These are phyloP conservation scores for Solea solea DNA, from an alignment of 2,113 vertebrate species.

Conservation along the genomic window DNA sequence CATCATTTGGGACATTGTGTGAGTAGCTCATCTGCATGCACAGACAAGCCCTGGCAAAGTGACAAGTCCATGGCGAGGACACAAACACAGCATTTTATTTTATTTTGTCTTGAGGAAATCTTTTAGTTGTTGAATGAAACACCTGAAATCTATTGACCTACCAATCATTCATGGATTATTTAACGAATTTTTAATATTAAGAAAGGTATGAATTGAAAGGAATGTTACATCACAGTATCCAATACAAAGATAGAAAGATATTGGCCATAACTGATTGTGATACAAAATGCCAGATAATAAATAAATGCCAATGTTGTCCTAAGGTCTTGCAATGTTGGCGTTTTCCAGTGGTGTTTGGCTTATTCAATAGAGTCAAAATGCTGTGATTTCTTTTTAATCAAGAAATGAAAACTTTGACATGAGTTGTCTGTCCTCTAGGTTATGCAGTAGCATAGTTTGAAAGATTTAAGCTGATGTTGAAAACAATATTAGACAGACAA, in stretches of 20 bases:
- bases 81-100: neutral
- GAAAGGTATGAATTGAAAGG: neutral
- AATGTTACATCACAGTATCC: constrained; percentile 3
- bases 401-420: constrained; percentile 4
- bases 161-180: constrained; percentile 1
- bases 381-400: constrained; percentile 21
- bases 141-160: neutral
- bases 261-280: neutral
- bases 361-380: constrained; percentile 26
- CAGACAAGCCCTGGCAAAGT: neutral
- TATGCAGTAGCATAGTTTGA: constrained; percentile 13
- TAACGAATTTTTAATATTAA: neutral
- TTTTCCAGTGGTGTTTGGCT: constrained; percentile 10
- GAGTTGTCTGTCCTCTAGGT: constrained; percentile 5
- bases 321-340: neutral
- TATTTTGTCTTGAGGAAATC: neutral
- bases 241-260: neutral
- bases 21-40: constrained; percentile 58
- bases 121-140: neutral
- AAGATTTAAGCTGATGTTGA: constrained; percentile 4
- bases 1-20: constrained; percentile 92
- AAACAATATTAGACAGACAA: constrained; percentile 10
- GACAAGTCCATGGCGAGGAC: neutral
- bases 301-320: neutral
- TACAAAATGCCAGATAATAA: constrained; percentile 1